Percentiles rank a stretch among this genome's conserved stretches.
Evolutionary conservation across 2,113 vertebrate genomes (phyloP).

Genomic region (Aptenodytes patagonicus): DNA sequence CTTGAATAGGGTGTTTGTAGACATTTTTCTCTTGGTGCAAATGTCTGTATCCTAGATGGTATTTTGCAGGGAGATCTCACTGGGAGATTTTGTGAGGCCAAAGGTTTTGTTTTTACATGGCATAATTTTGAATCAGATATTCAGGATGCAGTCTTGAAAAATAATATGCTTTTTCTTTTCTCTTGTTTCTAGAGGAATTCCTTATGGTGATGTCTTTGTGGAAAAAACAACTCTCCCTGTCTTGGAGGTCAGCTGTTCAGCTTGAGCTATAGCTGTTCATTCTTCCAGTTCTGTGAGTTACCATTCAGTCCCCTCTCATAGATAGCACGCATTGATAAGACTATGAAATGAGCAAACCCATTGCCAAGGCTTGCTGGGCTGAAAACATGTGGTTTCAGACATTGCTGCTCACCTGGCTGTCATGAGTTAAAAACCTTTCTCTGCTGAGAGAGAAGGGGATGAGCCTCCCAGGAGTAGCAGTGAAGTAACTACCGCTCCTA

Average conservation of each 20-base stretch:
- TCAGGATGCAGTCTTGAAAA: neutral
- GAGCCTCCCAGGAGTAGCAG: neutral
- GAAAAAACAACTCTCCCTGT: neutral
- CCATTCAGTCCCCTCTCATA: neutral
- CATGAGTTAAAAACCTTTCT: neutral
- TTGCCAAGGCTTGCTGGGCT: neutral
- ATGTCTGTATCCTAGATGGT: neutral
- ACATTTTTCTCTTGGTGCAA: neutral
- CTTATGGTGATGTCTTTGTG: neutral
- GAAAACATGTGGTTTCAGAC: neutral
- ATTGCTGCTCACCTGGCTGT: neutral
- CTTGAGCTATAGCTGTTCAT: neutral
- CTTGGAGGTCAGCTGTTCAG: neutral
- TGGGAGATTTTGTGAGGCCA: neutral
- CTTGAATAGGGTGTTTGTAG: neutral
- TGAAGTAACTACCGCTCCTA: neutral
- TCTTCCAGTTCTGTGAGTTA: neutral
- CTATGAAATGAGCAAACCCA: rapidly evolving
- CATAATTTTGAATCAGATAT: neutral
- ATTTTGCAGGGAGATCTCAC: neutral
- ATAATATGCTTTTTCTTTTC: neutral
- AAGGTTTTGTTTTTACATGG: neutral
- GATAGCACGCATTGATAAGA: neutral
- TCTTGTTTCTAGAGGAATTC: neutral
- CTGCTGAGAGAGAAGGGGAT: neutral